Base-by-base conservation (phyloP, 2,888 invertebrate genomes). In the Drosophila paramelanica region DNA sequence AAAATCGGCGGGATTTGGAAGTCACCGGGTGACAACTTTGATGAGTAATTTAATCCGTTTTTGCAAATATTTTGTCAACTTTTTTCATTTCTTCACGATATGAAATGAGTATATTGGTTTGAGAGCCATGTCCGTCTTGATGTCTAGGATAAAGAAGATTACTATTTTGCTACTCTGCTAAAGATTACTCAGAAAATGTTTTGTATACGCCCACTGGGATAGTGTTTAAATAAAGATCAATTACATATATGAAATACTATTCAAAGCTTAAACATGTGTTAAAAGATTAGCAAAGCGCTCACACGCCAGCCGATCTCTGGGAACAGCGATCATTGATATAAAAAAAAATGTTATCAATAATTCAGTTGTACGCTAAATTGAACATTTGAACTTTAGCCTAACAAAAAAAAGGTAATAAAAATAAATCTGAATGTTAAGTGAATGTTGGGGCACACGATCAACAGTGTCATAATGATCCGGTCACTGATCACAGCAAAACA, bases 31-130 rank as follows among this genome's bases (percentile, higher is more conserved):
- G 3, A 38, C 27, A 55, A 53, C 13, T 11, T 27, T 17, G 42
- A 62, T 73, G 68, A 73, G 23, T 62, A 62, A 73, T 13, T 43
- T 43, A 25, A 52, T 58, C 43, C 20, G 38, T 47, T 46, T 46
- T 31, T 2, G 10, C 8, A 10, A 31, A 31, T 10, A 31, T 31
- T 31, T 31, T 31, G 31, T 31, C 31, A 31, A 31, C 10, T 10
- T 31, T 31, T 8, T 8, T 2, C 8, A 31, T 8, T 31, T 8
- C 8, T 31, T 8, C 8, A 8, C 7, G 27, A 31, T 2, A 8
- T 31, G 27, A 31, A 31, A 7, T 2, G 27, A 31, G 27, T 31
- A 31, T 31, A 31, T 31, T 31, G 7, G 8, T 1, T 27, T 31
- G 7, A 1, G 1, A 6, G 27, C 7, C 6, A 27, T 31, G 27